Base-by-base conservation (phyloP, 2,113 vertebrate genomes). In the Chaetura pelagica region DNA sequence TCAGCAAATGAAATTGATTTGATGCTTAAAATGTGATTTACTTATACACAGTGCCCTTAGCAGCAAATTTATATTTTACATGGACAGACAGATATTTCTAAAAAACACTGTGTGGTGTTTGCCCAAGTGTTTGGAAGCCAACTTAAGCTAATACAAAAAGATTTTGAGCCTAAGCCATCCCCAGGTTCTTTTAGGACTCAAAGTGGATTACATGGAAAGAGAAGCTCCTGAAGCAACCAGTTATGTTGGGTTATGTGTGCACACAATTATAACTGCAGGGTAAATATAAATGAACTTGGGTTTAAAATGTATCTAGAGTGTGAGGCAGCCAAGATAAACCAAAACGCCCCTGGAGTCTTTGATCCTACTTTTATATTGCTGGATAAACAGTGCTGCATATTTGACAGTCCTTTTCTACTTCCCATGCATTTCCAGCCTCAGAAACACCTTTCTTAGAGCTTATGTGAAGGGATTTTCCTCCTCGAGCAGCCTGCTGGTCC, bases 21-120 rank as follows among this genome's bases (percentile, higher is more conserved):
- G 84, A 69, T 42, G 10, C 79, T 96, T 91, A 87, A 94, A 93
- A 83, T 85, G 72, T 80, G 79, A 71, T 88, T 92, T 93, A 80
- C 67, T 90, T 61, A 30, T 23, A 58, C 0, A 0, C 59, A 35
- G 22, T 19, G 52, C 29, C 49, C 52, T 84, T 59, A 52, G 57
- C 27, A 81, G 73, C 9, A 6, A 59, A 89, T 94, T 69, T 87
- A 44, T 68, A 83, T 90, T 92, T 94, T 49, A 94, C n/a, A 87
- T 80, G 30, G 78, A 66, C 85, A 84, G 75, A 66, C 85, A 84
- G n/a, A 68, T 27, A 22, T 74, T 69, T 79, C 46, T 59, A 76
- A 26, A 67, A 95, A 55, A 23, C 29, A 71, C 23, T n/a, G 9
- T 7, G 23, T 40, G 69, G 22, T 34, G 34, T 77, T 66, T 83